Evolutionary conservation across 2,797 vertebrate genomes (phyloP).

Genomic region (Trichosurus vulpecula): DNA sequence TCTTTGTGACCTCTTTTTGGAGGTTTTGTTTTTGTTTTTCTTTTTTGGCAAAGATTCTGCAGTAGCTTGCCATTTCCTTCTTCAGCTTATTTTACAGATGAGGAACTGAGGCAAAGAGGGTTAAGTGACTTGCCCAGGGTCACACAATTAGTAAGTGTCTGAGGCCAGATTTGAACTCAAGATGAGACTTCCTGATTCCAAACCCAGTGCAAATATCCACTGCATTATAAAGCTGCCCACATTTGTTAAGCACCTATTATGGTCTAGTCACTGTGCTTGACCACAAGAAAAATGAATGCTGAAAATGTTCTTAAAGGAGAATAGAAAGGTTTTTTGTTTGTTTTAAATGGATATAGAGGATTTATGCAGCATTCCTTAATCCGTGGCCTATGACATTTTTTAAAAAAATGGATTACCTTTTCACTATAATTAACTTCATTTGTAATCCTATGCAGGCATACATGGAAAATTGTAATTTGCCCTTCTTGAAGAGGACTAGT

Average conservation of each 20-base stretch:
- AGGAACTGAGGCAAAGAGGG: neutral
- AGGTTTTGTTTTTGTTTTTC: neutral
- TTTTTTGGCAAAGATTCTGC: neutral
- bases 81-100: neutral
- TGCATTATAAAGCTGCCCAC: neutral
- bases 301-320: neutral
- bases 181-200: neutral
- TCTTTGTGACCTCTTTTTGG: neutral
- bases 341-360: neutral
- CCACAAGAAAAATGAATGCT: neutral
- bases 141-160: too few relatives aligned
- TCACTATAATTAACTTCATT: neutral
- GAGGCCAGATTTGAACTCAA: too few relatives aligned
- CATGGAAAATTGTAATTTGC: neutral
- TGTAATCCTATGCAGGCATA: neutral
- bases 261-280: neutral
- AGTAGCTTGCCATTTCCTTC: neutral
- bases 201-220: neutral
- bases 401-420: neutral
- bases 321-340: neutral
- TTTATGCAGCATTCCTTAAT: neutral
- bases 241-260: neutral
- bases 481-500: neutral
- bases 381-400: neutral
- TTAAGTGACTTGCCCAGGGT: too few relatives aligned